Evolutionary conservation across 2,888 invertebrate genomes (phyloP).

Genomic region (Dynastes grantii): DNA sequence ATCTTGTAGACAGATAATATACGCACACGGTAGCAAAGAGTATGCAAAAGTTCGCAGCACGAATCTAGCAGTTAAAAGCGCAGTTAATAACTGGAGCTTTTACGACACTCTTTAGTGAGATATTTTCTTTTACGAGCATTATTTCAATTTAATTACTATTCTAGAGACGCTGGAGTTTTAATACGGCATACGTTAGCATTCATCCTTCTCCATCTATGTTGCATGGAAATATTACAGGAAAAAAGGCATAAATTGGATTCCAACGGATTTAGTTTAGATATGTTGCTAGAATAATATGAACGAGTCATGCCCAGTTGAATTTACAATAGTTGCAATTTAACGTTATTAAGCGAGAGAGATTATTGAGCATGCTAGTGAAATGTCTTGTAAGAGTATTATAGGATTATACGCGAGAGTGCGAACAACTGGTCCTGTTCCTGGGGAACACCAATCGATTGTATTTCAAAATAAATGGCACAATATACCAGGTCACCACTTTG

Average conservation of each 20-base stretch:
- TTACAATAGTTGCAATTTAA: neutral
- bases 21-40: no score
- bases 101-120: neutral
- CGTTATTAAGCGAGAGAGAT: neutral
- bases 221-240: no score
- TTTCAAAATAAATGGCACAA: no score
- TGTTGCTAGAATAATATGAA: neutral
- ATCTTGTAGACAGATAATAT: no score
- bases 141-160: slow-evolving; percentile 17
- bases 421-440: no score
- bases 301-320: neutral
- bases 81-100: neutral
- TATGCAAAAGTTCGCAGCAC: neutral
- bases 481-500: no score
- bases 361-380: neutral
- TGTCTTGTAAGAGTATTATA: no score
- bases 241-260: no score
- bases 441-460: no score
- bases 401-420: no score
- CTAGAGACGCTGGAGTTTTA: neutral
- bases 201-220: no score
- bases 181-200: neutral
- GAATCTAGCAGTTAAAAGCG: neutral
- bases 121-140: slow-evolving; percentile 13
- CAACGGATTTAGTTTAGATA: no score